Evolutionary conservation across 2,888 invertebrate species (phyloP), one percentile per base, ranked within the genome.

Genomic region (Tenthredo livida): DNA sequence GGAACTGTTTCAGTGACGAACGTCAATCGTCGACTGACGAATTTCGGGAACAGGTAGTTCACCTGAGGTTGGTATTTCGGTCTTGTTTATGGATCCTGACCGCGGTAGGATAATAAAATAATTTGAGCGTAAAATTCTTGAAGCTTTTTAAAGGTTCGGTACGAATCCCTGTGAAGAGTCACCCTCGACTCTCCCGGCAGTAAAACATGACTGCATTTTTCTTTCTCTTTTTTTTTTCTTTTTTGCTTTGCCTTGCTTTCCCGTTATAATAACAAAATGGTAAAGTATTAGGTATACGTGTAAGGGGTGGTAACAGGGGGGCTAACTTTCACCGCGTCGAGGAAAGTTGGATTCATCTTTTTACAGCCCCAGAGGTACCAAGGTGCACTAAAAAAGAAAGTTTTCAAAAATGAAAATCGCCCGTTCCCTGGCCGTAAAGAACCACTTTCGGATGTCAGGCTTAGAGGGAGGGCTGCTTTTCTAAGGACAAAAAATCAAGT

Each of bases 61-160:
- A 83, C 83, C 83, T 83, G 83, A 83, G 83, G 83, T 83, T 50
- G 80, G 37, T 47, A 29, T 77, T 33, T 50, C 43, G 61, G 72
- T 40, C n/a, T 72, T 72, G 82, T 85, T 85, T 77, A 78, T 47
- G 58, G 40, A 17, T 43, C 29, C 33, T 67, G 73, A 83, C 86
- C 89, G 88, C 87, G 87, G 85, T 86, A 89, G 88, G n/a, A 85
- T 86, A 89, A 89, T 90, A 89, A 90, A 91, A 88, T 87, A 88
- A 87, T 89, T 88, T 87, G 86, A 89, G 89, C 89, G 88, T 86
- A 86, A 88, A 72, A 83, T 65, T 83, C 58, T 78, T 54, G 7
- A 6, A 21, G 33, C 12, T 40, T 75, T 50, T 77, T 50, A 29
- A 54, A 54, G 50, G 50, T 43, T 54, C n/a, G 25, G 21, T 29